Evolutionary conservation across 2,888 invertebrate species (phyloP).

Genomic region (Eremobia ochroleuca): DNA sequence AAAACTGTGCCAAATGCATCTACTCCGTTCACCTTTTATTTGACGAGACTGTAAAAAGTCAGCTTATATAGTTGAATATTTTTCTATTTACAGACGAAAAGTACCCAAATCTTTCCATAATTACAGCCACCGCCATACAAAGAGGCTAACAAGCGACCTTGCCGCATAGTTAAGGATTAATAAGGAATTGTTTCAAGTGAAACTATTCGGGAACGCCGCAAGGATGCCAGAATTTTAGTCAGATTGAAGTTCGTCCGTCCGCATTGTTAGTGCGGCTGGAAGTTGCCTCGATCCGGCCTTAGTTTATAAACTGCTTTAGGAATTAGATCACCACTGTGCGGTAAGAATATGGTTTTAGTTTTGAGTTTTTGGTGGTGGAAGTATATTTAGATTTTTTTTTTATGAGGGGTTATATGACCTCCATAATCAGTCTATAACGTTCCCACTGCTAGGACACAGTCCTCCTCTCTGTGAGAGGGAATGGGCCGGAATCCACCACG

Average conservation of each 20-base stretch:
- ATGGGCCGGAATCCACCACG: no score
- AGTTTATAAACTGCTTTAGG: slow-evolving; percentile 68
- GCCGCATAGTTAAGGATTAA: slow-evolving; percentile 67
- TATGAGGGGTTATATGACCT: background rate
- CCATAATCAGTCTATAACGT: no score
- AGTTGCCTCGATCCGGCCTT: slow-evolving; percentile 56
- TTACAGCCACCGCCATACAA: slow-evolving; percentile 9
- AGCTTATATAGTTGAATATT: background rate
- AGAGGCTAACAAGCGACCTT: slow-evolving; percentile 58
- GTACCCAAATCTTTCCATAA: background rate
- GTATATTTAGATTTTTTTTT: background rate
- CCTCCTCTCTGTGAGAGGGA: no score
- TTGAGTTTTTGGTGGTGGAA: slow-evolving; percentile 1
- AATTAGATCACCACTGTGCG: slow-evolving; percentile 55
- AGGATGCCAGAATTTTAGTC: slow-evolving; percentile 69
- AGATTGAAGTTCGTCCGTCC: slow-evolving; percentile 67
- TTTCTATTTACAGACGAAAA: background rate
- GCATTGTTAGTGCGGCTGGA: slow-evolving; percentile 61
- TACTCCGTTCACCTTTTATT: no score
- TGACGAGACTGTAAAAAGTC: no score
- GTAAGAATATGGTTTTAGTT: slow-evolving; percentile 49
- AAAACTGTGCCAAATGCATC: no score
- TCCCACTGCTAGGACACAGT: no score
- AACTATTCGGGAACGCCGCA: slow-evolving; percentile 66
- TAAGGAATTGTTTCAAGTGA: slow-evolving; percentile 65